Base-by-base conservation (phyloP, 2,113 vertebrate genomes). In the Hydrolagus affinis region DNA sequence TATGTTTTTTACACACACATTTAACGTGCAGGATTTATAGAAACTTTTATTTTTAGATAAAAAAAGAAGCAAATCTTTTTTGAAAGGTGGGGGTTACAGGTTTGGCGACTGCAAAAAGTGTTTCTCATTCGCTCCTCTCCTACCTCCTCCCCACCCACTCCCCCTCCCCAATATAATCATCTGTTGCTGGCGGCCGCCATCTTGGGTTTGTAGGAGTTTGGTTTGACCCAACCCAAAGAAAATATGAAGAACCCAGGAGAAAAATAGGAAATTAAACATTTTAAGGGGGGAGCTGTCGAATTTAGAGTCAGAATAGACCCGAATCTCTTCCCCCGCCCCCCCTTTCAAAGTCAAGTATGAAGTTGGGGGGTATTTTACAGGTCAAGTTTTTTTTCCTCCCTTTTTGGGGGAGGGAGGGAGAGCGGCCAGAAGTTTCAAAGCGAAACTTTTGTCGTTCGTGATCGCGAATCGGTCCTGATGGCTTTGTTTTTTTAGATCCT, bases 111-210 rank as follows among this genome's bases (percentile, higher is more conserved):
- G 44, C 2, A 6, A 44, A 44, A 44, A 44, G 44, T 44, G 44
- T 44, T 44, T 44, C 44, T 44, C 44, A 44, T 44, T 44, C 44
- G 2, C 44, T 44, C 44, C 44, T 44, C 44, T 6, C 6, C 44
- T 44, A 3, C 62, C 15, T 78, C 3, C 64, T 32, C 17, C 73
- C 73, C 30, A 2, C 3, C 30, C 17, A 4, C 28, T 71, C 14
- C 15, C 64, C 23, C n/a, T 23, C 23, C 60, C 3, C 8, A 21
- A 19, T 80, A 19, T 32, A 66, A 66, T 30, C 78, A 83, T 68
- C 78, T 83, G 78, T 83, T 83, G 78, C 78, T 83, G 60, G 25
- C 78, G 60, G 60, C 78, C 78, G 78, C 78, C 78, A 83, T 83
- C 78, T 83, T 83, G 28, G 64, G 78, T 83, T 68, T 83, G 78